Evolutionary conservation across 2,797 vertebrate genomes (phyloP).

Genomic region (Anguilla pacifica): DNA sequence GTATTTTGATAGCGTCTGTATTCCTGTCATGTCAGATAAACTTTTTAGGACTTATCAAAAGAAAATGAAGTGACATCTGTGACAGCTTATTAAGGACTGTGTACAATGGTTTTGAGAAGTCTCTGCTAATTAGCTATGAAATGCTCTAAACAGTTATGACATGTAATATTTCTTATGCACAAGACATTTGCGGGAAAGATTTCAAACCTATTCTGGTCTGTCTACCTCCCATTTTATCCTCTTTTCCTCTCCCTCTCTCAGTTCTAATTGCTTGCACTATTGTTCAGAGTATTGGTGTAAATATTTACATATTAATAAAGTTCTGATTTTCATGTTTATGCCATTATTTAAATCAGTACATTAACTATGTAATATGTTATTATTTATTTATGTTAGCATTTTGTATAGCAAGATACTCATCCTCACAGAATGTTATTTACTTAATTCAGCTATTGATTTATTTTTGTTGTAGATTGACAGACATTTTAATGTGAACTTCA

Average conservation of each 20-base stretch:
- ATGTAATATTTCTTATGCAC: neutral
- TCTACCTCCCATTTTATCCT: conserved; percentile 4
- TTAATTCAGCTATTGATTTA: conserved; percentile 12
- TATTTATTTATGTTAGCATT: conserved; percentile 15
- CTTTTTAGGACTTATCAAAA: conserved; percentile 20
- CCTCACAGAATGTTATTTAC: conserved; percentile 17
- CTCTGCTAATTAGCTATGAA: neutral
- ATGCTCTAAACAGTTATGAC: conserved; percentile 10
- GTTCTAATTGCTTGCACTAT: conserved; percentile 20
- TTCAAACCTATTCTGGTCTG: conserved; percentile 28
- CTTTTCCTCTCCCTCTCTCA: neutral
- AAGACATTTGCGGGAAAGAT: neutral
- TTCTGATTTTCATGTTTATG: conserved; percentile 5
- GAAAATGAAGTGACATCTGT: conserved; percentile 5
- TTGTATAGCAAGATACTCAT: conserved; percentile 22
- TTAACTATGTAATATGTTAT: neutral
- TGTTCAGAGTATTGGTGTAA: conserved; percentile 25
- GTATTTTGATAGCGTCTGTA: conserved; percentile 23
- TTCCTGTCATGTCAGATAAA: conserved; percentile 18
- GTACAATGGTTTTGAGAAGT: conserved; percentile 8
- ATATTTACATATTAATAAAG: neutral
- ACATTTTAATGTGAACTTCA: neutral
- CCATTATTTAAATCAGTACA: neutral
- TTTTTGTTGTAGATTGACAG: neutral
- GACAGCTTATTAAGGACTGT: neutral